phyloP scores from a whole-genome alignment of 2,113 vertebrate genomes.

The Caranx melampygus region DNA sequence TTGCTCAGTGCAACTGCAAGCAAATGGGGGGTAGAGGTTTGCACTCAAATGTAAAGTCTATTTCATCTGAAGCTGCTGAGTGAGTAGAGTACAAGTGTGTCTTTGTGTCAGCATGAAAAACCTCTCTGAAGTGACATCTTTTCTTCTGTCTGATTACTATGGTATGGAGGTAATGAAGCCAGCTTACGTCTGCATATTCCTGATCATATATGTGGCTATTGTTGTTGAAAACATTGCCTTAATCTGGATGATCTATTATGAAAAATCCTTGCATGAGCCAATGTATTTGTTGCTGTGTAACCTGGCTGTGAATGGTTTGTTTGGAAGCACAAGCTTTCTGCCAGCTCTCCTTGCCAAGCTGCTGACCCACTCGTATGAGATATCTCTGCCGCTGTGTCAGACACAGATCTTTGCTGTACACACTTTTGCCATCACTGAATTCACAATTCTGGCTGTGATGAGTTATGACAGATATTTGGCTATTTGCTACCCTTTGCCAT shows the following conservation, averaged over 20 bases:
- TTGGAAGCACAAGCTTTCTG: constrained; percentile 63
- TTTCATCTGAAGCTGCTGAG: background rate
- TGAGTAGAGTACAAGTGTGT: too few species aligned
- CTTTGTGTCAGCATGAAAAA: constrained; percentile 58
- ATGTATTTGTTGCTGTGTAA: constrained; percentile 74
- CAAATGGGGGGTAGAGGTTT: background rate
- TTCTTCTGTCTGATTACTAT: constrained; percentile 58
- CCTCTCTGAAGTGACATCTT: constrained; percentile 39
- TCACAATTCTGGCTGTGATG: constrained; percentile 73
- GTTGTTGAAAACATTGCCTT: constrained; percentile 57
- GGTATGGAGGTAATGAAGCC: constrained; percentile 53
- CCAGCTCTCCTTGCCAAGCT: constrained; percentile 60
- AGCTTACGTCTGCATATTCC: constrained; percentile 64
- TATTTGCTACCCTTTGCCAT: constrained; percentile 70
- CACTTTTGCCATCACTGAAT: constrained; percentile 66
- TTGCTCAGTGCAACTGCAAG: background rate
- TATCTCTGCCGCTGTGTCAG: constrained; percentile 59
- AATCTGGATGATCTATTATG: constrained; percentile 56
- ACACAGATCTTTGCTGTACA: constrained; percentile 68
- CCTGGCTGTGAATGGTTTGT: constrained; percentile 69
- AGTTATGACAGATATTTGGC: constrained; percentile 76
- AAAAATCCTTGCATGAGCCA: constrained; percentile 65
- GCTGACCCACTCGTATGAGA: constrained; percentile 35
- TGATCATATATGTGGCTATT: constrained; percentile 61
- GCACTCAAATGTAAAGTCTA: background rate